A percentile compares a stretch with the other conserved stretches of the same genome.
Evolutionary conservation across 1,140 invertebrate genomes (phyloP).

Genomic region (Chrysomallon squamiferum): DNA sequence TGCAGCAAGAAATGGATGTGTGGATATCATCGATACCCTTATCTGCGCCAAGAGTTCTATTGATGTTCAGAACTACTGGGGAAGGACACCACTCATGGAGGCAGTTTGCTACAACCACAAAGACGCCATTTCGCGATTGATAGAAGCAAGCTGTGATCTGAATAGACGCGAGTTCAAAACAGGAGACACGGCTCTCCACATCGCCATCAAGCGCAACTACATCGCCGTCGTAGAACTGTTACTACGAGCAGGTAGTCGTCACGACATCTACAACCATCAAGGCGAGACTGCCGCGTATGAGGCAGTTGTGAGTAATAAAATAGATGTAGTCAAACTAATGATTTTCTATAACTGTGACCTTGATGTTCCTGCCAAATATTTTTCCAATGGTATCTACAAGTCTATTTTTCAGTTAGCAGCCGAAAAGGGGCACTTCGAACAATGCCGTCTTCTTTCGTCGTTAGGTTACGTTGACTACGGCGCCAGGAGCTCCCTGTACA

Average conservation of each 20-base stretch:
- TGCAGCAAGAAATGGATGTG: conserved; percentile 57
- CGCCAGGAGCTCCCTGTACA: conserved; percentile 48
- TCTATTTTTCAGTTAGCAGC: conserved; percentile 58
- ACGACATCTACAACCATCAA: conserved; percentile 62
- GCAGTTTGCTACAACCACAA: conserved; percentile 63
- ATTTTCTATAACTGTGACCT: conserved; percentile 59
- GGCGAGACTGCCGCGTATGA: conserved; percentile 61
- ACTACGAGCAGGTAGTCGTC: conserved; percentile 61
- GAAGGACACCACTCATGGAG: conserved; percentile 62
- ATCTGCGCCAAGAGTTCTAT: conserved; percentile 54
- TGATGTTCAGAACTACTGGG: conserved; percentile 63
- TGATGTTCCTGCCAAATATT: conserved; percentile 60
- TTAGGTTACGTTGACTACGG: conserved; percentile 56
- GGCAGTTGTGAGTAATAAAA: conserved; percentile 57
- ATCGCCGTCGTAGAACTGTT: conserved; percentile 68
- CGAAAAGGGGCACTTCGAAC: conserved; percentile 59
- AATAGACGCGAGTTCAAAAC: conserved; percentile 61
- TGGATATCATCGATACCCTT: conserved; percentile 55
- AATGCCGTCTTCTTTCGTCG: conserved; percentile 53
- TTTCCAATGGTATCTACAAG: conserved; percentile 56
- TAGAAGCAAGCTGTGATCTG: conserved; percentile 55
- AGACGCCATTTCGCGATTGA: conserved; percentile 53
- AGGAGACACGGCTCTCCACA: conserved; percentile 65
- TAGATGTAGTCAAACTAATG: conserved; percentile 56
- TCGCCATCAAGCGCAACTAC: conserved; percentile 66